phyloP scores from a whole-genome alignment of 2,113 vertebrate species.

The Lutjanus erythropterus region DNA sequence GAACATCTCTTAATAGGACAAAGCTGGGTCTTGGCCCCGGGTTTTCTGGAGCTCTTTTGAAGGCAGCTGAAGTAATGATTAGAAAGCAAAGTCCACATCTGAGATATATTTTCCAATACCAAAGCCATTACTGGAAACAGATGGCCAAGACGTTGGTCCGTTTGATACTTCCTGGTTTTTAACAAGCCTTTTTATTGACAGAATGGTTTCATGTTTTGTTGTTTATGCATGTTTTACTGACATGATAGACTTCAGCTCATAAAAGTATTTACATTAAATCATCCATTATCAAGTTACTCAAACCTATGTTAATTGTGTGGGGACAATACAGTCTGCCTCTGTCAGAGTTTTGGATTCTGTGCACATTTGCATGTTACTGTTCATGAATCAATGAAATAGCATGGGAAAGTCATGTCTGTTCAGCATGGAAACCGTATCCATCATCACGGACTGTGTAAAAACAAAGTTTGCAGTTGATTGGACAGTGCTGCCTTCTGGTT shows the following conservation, averaged over 20 bases:
- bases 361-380: slow-evolving; percentile 11
- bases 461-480: slow-evolving; percentile 44
- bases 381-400: slow-evolving; percentile 10
- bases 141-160: slow-evolving; percentile 67
- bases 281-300: slow-evolving; percentile 12
- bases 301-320: slow-evolving; percentile 28
- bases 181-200: slow-evolving; percentile 73
- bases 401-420: slow-evolving; percentile 25
- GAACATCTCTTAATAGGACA: slow-evolving; percentile 71
- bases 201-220: slow-evolving; percentile 64
- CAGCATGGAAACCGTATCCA: slow-evolving; percentile 13
- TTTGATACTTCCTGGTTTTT: slow-evolving; percentile 74
- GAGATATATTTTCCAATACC: slow-evolving; percentile 79
- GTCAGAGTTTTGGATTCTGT: slow-evolving; percentile 2
- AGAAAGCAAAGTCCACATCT: slow-evolving; percentile 80
- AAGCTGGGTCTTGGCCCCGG: slow-evolving; percentile 59
- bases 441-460: slow-evolving; percentile 19
- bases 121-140: slow-evolving; percentile 77
- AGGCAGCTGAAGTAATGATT: slow-evolving; percentile 77
- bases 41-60: slow-evolving; percentile 66
- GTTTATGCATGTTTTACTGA: slow-evolving; percentile 57
- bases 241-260: slow-evolving; percentile 45
- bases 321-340: slow-evolving; percentile 15
- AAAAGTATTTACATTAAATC: slow-evolving; percentile 42
- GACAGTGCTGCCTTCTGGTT: slow-evolving; percentile 17